Base-by-base conservation (phyloP, 1,140 invertebrate species). In the Brachionus koreanus region DNA sequence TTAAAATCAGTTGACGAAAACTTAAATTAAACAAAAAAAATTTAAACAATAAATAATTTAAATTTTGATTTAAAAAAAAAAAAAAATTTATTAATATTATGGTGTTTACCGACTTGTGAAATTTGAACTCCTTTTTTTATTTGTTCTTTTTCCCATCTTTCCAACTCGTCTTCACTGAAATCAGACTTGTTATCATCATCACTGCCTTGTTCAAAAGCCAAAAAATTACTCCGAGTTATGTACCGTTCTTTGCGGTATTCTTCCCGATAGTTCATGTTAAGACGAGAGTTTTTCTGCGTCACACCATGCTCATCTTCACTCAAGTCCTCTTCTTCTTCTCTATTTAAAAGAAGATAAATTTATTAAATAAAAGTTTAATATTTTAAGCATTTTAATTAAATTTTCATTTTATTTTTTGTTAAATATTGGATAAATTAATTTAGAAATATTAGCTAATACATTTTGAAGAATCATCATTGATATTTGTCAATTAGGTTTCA, bases 91-190 rank as follows among this genome's bases (percentile, higher is more conserved):
- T 12, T 63, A 7, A 23, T 29, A 63, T 25, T 23, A 25, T 69
- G 65, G 65, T 69, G 33, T 69, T 79, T 79, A 82, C 79, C 79
- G 61, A 82, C 79, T 82, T 82, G 79, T 33, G 79, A 69, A 33
- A 79, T 57, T 79, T 42, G 49, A 46, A 96, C 94, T 46, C 93
- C 96, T 90, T 98, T 98, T 85, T 93, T 91, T 86, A 98, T 95
- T 89, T 97, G 95, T 85, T 93, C 92, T 85, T 93, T 92, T 89
- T 97, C 95, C 94, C 95, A 97, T 85, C 94, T 93, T 82, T 92
- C 92, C 87, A 94, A 93, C 82, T 90, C 89, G 83, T 90, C 88
- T 84, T 87, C 88, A 12, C 84, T 87, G 83, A 93, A 90, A 83
- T 90, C 90, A 85, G 93, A 92, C 83, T 91, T 92, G 85, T 84